A percentile compares a stretch with the other conserved stretches of the same genome.
These are phyloP conservation scores for Drosophila testacea DNA, from an alignment of 2,888 invertebrate species.

Conservation along the genomic window DNA sequence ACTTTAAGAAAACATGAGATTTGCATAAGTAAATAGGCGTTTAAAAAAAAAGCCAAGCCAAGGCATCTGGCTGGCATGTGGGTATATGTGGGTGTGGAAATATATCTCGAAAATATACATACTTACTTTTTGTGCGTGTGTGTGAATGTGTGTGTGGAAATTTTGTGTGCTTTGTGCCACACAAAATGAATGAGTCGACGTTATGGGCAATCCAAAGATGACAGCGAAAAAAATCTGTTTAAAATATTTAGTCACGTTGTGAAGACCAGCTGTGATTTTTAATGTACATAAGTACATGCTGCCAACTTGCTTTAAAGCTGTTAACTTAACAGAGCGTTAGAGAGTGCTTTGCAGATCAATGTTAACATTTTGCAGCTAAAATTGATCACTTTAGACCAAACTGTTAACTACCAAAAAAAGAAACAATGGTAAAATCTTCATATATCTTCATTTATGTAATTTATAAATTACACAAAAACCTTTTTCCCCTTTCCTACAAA, in stretches of 20 bases:
- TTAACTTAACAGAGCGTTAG: constrained; percentile 1
- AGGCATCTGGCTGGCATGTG: constrained; percentile 8
- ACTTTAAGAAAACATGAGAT: constrained; percentile 63
- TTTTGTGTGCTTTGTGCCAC: constrained; percentile 16
- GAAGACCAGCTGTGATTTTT: constrained; percentile 22
- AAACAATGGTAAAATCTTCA: too few species aligned
- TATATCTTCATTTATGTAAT: too few species aligned
- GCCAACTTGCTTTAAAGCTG: constrained; percentile 7
- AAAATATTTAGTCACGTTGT: constrained; percentile 14
- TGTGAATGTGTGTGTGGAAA: not conserved
- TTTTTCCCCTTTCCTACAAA: too few species aligned
- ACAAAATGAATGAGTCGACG: not conserved
- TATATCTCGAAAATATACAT: too few species aligned
- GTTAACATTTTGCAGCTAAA: not conserved
- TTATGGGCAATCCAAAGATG: constrained; percentile 1
- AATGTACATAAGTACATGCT: constrained; percentile 7
- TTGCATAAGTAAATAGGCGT: constrained; percentile 61
- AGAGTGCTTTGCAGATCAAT: not conserved
- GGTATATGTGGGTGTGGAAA: constrained; percentile 1
- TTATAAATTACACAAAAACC: too few species aligned
- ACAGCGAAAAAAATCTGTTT: constrained; percentile 3
- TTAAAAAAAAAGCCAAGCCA: constrained; percentile 9
- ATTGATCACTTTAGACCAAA: not conserved
- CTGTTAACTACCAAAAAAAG: not conserved
- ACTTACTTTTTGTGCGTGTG: not conserved